Evolutionary conservation across 1,140 invertebrate species (phyloP), one percentile per base, ranked within the genome.

Genomic region (Euwallacea fornicatus): DNA sequence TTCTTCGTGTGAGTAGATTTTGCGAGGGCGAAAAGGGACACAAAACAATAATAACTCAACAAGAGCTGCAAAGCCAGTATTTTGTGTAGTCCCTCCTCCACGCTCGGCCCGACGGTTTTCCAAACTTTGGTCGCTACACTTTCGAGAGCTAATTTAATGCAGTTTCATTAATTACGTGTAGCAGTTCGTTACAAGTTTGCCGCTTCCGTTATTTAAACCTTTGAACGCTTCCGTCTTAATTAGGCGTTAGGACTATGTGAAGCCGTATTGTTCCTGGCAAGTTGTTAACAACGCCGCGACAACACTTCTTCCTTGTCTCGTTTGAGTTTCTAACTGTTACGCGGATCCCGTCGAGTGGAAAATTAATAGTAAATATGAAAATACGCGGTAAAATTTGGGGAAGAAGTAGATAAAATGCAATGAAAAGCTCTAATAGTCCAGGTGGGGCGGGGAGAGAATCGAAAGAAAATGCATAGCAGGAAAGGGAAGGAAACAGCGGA

Each of bases 401-500:
- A 15, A 43, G n/a, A 46, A 55, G n/a, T 44, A 66, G 44, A 58
- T 66, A 42, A 66, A 66, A 66, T 54, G 58, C 56, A 66, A 66
- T 66, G 42, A 42, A 66, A 58, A 58, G 46, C 50, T 33, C 21
- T 33, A 33, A 33, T 33, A 33, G 4, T 33, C 21, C 4, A 33
- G 21, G 21, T 33, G 21, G 21, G 33, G 42, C 15, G 60, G n/a
- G 11, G 42, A 46, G 65, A 42, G 44, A 66, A 58, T 66, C 58
- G 55, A 66, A 66, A 66, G 65, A 66, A 66, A 66, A 58, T 66
- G 54, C 54, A 66, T 66, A 66, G 58, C 50, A 42, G 41, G 43
- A 66, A 43, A 56, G 33, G 65, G 65, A 66, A 66, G 65, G 65
- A 66, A 66, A 59, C 13, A 46, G 55, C 65, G 65, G 65, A 66